Evolutionary conservation across 2,888 invertebrate species (phyloP).

Genomic region (Junonia oenone): DNA sequence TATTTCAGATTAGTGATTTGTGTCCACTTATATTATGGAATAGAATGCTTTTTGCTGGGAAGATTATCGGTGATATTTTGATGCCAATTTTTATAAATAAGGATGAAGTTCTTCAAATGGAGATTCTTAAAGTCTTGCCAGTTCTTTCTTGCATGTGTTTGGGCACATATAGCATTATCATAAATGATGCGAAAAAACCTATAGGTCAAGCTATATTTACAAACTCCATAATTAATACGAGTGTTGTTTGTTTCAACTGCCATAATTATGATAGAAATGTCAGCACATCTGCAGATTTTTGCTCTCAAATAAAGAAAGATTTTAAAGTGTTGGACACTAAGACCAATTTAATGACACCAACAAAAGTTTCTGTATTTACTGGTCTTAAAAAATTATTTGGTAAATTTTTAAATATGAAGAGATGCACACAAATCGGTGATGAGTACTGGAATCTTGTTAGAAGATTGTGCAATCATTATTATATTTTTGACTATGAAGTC

Average conservation of each 20-base stretch:
- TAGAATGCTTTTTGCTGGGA: conserved; percentile 54
- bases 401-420: conserved; percentile 59
- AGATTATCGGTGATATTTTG: conserved; percentile 60
- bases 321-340: conserved; percentile 41
- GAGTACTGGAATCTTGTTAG: conserved; percentile 52
- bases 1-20: conserved; percentile 51
- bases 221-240: conserved; percentile 41
- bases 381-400: conserved; percentile 49
- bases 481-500: conserved; percentile 54
- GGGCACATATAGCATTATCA: conserved; percentile 42
- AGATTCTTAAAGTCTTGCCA: conserved; percentile 45
- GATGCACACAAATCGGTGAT: conserved; percentile 46
- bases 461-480: conserved; percentile 57
- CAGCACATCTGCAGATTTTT: conserved; percentile 3
- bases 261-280: conserved; percentile 32
- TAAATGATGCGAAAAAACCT: conserved; percentile 32
- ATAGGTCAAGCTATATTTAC: conserved; percentile 47
- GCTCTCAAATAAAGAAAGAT: conserved; percentile 29
- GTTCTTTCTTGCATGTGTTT: conserved; percentile 57
- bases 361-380: conserved; percentile 40
- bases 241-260: conserved; percentile 55
- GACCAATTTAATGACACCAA: conserved; percentile 36
- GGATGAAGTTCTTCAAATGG: conserved; percentile 45
- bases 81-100: conserved; percentile 62
- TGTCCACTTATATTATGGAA: conserved; percentile 54